phyloP scores from a whole-genome alignment of 2,888 invertebrate species.

The Sipunculus nudus region DNA sequence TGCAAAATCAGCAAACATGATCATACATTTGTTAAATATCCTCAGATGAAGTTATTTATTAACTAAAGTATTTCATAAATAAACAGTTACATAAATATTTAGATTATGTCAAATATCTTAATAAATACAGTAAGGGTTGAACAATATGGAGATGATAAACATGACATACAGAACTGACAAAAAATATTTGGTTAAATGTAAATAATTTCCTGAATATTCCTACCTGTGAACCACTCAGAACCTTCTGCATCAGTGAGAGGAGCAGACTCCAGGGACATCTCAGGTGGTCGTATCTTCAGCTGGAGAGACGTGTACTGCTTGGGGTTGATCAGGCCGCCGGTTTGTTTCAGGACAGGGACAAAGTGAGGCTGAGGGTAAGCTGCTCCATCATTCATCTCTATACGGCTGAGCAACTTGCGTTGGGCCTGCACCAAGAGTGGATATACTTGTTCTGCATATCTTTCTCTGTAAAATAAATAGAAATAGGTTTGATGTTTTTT shows the following conservation, averaged over 20 bases:
- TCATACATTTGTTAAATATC: no score
- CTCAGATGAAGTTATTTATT: no score
- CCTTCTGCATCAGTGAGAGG: constrained; percentile 57
- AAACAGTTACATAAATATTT: no score
- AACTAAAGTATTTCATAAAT: no score
- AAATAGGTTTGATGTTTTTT: background rate
- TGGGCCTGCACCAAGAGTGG: constrained; percentile 64
- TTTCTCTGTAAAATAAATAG: constrained; percentile 48
- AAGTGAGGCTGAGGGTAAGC: constrained; percentile 59
- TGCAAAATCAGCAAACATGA: no score
- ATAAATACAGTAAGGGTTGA: no score
- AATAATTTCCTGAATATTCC: no score
- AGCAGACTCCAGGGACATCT: constrained; percentile 51
- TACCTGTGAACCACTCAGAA: constrained; percentile 56
- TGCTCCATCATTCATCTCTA: constrained; percentile 48
- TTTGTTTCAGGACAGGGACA: constrained; percentile 39
- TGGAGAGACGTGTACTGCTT: constrained; percentile 56
- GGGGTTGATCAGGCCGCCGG: constrained; percentile 51
- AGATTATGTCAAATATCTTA: no score
- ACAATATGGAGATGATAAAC: no score
- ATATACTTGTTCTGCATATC: constrained; percentile 61
- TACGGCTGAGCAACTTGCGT: constrained; percentile 48
- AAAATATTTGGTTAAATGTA: no score
- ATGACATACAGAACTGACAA: no score
- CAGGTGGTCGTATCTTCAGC: constrained; percentile 51